Conservation (phyloP, 1,140 invertebrate genomes). For the Prorops nasuta region DNA sequence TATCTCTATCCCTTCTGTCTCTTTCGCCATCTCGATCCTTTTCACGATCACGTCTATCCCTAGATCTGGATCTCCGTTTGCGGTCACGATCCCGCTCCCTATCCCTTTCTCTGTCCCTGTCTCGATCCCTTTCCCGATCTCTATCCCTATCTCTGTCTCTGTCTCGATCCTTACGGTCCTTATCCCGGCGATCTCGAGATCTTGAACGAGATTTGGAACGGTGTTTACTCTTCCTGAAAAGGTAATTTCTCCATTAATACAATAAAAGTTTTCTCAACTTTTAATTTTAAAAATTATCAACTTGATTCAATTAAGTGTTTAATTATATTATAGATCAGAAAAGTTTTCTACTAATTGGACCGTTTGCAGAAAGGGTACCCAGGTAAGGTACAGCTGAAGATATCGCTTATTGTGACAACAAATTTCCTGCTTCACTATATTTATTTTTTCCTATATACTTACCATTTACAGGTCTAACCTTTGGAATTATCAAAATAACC, state of each 20-base stretch:
- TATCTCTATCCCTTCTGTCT: constrained; percentile 40
- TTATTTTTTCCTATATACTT: constrained; percentile 52
- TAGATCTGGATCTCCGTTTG: constrained; percentile 33
- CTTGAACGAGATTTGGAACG: constrained; percentile 54
- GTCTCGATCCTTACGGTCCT: constrained; percentile 52
- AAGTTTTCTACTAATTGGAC: no score
- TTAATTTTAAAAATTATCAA: no score
- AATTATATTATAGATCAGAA: no score
- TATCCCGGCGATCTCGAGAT: constrained; percentile 45
- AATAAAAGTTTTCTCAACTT: background rate
- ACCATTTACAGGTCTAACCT: constrained; percentile 51
- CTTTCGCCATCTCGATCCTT: constrained; percentile 46
- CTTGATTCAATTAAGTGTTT: no score
- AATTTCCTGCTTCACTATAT: no score
- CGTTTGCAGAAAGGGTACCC: no score
- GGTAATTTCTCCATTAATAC: constrained; percentile 1
- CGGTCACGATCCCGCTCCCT: constrained; percentile 52
- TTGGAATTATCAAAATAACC: constrained; percentile 57
- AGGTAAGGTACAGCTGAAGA: no score
- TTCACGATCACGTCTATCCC: constrained; percentile 52
- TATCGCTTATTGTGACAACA: no score
- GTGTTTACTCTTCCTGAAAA: constrained; percentile 54
- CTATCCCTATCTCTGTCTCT: constrained; percentile 48
- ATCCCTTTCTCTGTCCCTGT: constrained; percentile 40
- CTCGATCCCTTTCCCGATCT: constrained; percentile 28